phyloP scores from a whole-genome alignment of 2,888 invertebrate genomes.

The Ophion obscuratus region DNA sequence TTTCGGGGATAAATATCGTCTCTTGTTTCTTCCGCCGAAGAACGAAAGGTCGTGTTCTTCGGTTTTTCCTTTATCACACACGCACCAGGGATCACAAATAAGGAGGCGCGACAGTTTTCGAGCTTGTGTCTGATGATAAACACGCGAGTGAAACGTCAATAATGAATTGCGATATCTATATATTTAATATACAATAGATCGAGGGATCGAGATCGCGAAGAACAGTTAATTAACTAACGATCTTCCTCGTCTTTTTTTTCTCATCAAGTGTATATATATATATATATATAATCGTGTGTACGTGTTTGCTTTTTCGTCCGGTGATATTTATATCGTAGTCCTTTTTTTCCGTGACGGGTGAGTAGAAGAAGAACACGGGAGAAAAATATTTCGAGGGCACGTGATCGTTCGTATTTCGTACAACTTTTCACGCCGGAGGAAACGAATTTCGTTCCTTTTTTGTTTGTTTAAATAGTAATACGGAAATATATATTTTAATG shows the following conservation, averaged over 20 bases:
- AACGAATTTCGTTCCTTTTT: constrained; percentile 16
- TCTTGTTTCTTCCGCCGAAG: not conserved
- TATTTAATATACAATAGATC: constrained; percentile 22
- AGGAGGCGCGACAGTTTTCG: constrained; percentile 4
- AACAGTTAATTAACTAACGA: constrained; percentile 44
- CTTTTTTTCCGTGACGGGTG: constrained; percentile 13
- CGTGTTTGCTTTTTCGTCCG: no score
- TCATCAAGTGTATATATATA: not conserved
- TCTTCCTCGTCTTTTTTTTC: not conserved
- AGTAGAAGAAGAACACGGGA: not conserved
- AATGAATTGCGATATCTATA: constrained; percentile 26
- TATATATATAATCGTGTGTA: not conserved
- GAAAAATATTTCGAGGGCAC: not conserved
- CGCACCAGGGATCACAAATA: constrained; percentile 30
- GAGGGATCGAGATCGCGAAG: constrained; percentile 21
- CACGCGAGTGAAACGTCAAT: constrained; percentile 20
- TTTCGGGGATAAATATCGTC: not conserved
- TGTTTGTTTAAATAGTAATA: constrained; percentile 58
- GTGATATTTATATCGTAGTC: constrained; percentile 7
- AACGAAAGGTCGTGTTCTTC: not conserved
- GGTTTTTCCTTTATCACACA: constrained; percentile 14
- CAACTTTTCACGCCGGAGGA: not conserved
- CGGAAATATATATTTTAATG: constrained; percentile 83
- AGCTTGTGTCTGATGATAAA: not conserved
- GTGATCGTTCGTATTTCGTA: not conserved